Evolutionary conservation across 2,797 vertebrate genomes (phyloP).

Genomic region (Pseudopleuronectes americanus): DNA sequence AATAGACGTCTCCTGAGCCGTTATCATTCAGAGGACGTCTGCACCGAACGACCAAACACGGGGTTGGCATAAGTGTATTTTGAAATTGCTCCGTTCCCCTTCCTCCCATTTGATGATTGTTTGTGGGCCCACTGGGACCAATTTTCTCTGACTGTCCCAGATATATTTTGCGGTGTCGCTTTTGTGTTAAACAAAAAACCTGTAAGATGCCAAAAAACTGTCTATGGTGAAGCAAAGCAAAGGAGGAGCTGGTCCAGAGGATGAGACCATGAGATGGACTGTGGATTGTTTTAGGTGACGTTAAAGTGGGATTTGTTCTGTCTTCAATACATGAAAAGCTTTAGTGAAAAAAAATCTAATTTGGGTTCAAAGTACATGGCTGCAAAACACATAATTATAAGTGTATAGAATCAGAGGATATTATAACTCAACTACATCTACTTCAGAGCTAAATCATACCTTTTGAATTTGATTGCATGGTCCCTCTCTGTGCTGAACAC

Average conservation of each 20-base stretch:
- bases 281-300: not conserved
- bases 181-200: not conserved
- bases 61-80: not conserved
- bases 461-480: not conserved
- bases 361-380: too few species aligned
- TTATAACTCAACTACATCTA: constrained; percentile 1
- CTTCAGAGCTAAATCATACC: constrained; percentile 23
- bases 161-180: constrained; percentile 10
- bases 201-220: not conserved
- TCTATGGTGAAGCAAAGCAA: not conserved
- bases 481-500: too few species aligned
- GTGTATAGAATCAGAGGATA: not conserved
- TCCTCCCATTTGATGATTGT: constrained; percentile 6
- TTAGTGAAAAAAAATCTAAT: too few species aligned
- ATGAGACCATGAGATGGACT: not conserved
- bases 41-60: not conserved
- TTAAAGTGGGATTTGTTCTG: not conserved
- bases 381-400: constrained; percentile 1
- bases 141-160: not conserved
- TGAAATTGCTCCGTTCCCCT: not conserved
- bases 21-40: not conserved
- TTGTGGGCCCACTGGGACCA: not conserved
- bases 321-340: too few species aligned
- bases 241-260: not conserved
- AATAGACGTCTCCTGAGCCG: not conserved